Conservation (phyloP, 2,888 invertebrate species). For the Galerucella pusilla region DNA sequence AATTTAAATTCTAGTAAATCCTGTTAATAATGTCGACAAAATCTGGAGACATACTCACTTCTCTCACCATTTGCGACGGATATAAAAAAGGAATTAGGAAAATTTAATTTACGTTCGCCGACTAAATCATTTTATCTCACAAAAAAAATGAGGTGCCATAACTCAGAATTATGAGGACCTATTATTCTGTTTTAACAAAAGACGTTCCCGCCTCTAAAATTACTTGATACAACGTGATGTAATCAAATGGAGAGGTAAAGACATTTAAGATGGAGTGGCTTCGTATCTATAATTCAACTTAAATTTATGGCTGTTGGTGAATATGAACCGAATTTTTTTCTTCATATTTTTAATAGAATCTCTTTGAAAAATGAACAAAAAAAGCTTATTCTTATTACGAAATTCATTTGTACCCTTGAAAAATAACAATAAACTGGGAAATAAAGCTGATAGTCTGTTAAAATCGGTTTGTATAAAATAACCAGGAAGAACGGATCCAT, state of each 20-base stretch:
- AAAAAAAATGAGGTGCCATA: conserved; percentile 33
- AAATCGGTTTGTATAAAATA: too few species aligned
- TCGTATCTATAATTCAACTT: conserved; percentile 3
- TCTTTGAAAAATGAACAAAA: background rate
- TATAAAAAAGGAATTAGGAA: conserved; percentile 29
- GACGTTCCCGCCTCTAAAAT: conserved; percentile 18
- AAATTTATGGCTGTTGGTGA: conserved; percentile 9
- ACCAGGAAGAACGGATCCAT: too few species aligned
- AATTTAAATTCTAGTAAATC: background rate
- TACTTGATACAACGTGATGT: conserved; percentile 25
- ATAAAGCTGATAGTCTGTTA: too few species aligned
- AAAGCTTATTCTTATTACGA: background rate
- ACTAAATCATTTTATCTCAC: conserved; percentile 29
- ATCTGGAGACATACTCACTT: background rate
- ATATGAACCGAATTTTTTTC: background rate
- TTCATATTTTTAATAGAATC: background rate
- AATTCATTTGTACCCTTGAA: background rate
- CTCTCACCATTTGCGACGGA: background rate
- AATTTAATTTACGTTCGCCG: conserved; percentile 19
- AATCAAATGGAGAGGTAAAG: conserved; percentile 20
- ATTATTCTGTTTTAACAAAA: conserved; percentile 35
- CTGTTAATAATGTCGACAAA: background rate
- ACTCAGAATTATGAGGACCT: conserved; percentile 31
- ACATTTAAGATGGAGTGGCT: conserved; percentile 8
- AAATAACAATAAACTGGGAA: background rate